Percentiles rank a stretch among this genome's conserved stretches.
Evolutionary conservation across 2,113 vertebrate species (phyloP).

Genomic region (Agapornis roseicollis): DNA sequence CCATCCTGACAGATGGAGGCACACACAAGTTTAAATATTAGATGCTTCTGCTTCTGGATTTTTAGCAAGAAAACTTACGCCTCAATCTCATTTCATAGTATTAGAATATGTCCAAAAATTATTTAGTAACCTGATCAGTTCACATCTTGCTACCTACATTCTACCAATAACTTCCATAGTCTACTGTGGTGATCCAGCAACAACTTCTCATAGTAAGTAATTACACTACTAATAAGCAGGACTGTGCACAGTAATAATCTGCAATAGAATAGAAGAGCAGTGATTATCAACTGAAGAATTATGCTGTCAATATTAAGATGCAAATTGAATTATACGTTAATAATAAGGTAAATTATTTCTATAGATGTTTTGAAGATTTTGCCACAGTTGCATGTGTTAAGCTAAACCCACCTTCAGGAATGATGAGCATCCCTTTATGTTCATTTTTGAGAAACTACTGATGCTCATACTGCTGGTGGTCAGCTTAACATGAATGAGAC

Average conservation of each 20-base stretch:
- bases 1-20: not conserved
- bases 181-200: not conserved
- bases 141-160: not conserved
- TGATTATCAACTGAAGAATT: not conserved
- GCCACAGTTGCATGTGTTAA: not conserved
- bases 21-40: not conserved
- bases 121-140: not conserved
- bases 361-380: not conserved
- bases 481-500: not conserved
- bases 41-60: not conserved
- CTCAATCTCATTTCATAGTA: not conserved
- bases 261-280: not conserved
- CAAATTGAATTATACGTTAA: not conserved
- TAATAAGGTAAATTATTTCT: not conserved
- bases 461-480: not conserved
- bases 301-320: not conserved
- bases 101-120: not conserved
- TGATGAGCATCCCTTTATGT: not conserved
- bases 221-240: not conserved
- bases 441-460: not conserved
- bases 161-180: not conserved
- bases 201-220: not conserved
- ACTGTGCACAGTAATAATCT: not conserved
- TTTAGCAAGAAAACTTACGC: not conserved
- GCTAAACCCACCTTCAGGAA: not conserved